Conservation (phyloP, 1,140 invertebrate species). For the Antheraea pernyi region DNA sequence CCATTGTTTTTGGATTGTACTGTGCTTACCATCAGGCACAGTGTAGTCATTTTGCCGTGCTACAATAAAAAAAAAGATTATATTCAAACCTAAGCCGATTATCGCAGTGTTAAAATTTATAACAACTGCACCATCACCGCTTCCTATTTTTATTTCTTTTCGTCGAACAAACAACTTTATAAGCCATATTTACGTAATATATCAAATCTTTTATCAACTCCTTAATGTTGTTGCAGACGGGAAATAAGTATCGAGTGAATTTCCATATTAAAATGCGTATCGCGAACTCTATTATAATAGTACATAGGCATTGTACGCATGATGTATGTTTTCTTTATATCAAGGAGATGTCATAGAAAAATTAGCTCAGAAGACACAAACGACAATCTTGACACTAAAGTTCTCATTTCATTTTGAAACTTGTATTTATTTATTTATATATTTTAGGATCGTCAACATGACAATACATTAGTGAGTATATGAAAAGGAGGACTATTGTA, state of each 20-base stretch:
- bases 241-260: slow-evolving; percentile 66
- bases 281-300: slow-evolving; percentile 45
- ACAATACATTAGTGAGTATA: too few species aligned
- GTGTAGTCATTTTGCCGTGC: too few species aligned
- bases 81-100: too few species aligned
- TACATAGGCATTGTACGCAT: slow-evolving; percentile 57
- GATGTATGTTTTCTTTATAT: slow-evolving; percentile 63
- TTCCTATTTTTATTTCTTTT: neutral
- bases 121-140: neutral
- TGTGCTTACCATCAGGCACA: too few species aligned
- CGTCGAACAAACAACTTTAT: neutral
- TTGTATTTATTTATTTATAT: too few species aligned
- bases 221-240: slow-evolving; percentile 54
- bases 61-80: too few species aligned
- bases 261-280: slow-evolving; percentile 58
- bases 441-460: too few species aligned
- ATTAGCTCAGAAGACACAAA: neutral
- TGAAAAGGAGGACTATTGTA: too few species aligned
- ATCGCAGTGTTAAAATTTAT: too few species aligned
- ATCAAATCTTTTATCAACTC: neutral
- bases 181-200: neutral
- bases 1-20: too few species aligned
- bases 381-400: too few species aligned
- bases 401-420: too few species aligned
- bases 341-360: neutral